A percentile compares a stretch with the other conserved stretches of the same genome.
Conservation (phyloP, 2,888 invertebrate genomes). For the Ormyrus nitidulus region DNA sequence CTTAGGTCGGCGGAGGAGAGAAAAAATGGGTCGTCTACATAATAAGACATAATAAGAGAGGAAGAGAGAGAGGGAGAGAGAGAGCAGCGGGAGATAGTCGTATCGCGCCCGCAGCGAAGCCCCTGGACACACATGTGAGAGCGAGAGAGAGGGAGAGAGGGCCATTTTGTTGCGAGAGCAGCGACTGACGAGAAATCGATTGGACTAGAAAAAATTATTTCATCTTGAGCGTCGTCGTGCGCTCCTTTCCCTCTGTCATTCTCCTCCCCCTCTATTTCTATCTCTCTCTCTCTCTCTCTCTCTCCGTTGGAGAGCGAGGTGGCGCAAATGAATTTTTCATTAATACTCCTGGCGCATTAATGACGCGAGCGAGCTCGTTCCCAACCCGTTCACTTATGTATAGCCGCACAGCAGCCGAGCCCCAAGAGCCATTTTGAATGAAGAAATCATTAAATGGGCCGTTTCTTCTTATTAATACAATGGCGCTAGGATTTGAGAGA, state of each 20-base stretch:
- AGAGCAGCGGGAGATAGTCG: too few relatives aligned
- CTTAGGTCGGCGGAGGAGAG: background rate
- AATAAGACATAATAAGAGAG: conserved; percentile 10
- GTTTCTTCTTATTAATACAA: conserved; percentile 26
- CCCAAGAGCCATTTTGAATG: conserved; percentile 23
- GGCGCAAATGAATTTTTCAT: conserved; percentile 35
- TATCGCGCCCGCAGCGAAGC: conserved; percentile 14
- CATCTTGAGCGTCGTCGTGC: background rate
- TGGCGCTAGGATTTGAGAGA: conserved; percentile 3
- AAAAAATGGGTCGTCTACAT: conserved; percentile 35
- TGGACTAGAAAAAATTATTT: conserved; percentile 16
- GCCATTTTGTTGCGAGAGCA: too few relatives aligned
- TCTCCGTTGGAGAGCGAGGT: too few relatives aligned
- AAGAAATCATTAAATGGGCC: conserved; percentile 36
- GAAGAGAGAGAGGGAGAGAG: too few relatives aligned
- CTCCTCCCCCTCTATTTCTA: too few relatives aligned
- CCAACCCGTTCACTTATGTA: background rate
- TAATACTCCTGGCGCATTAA: conserved; percentile 32
- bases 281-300: too few relatives aligned
- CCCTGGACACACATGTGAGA: background rate
- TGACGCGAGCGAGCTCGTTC: background rate
- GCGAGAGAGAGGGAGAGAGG: too few relatives aligned
- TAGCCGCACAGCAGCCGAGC: background rate
- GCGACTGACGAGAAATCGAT: conserved; percentile 36
- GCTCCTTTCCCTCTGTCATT: background rate